Conservation (phyloP, 2,113 vertebrate species). For the Daubentonia madagascariensis region DNA sequence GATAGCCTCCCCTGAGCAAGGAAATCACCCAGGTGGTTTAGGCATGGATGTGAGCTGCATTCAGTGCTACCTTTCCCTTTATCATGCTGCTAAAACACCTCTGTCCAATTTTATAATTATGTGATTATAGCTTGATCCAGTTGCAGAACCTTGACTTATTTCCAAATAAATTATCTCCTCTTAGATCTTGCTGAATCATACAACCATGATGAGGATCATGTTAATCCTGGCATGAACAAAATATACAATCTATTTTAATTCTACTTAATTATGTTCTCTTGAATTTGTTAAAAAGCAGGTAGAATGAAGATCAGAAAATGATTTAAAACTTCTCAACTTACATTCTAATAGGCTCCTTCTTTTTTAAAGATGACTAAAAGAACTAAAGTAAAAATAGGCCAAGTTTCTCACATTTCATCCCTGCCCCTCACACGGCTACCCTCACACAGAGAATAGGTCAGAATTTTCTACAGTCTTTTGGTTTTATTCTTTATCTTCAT, state of each 20-base stretch:
- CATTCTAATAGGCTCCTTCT: background rate
- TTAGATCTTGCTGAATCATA: background rate
- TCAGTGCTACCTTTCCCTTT: background rate
- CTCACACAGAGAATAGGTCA: background rate
- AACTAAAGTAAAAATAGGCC: background rate
- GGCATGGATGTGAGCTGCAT: background rate
- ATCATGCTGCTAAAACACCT: background rate
- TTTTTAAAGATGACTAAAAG: background rate
- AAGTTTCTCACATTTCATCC: too few relatives aligned
- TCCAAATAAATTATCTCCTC: background rate
- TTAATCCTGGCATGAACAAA: background rate
- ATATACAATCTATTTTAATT: background rate
- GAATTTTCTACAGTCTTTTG: background rate
- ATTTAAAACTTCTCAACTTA: background rate
- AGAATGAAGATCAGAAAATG: background rate
- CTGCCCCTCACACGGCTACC: background rate
- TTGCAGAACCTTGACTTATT: background rate
- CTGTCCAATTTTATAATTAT: background rate
- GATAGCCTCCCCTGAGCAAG: background rate
- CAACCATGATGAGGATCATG: background rate
- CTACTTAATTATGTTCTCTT: background rate
- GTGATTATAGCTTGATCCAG: background rate
- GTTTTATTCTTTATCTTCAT: background rate
- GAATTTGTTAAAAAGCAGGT: background rate
- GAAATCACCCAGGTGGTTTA: background rate